Evolutionary conservation across 2,797 vertebrate genomes (phyloP).

Genomic region (Crypturellus tataupa): DNA sequence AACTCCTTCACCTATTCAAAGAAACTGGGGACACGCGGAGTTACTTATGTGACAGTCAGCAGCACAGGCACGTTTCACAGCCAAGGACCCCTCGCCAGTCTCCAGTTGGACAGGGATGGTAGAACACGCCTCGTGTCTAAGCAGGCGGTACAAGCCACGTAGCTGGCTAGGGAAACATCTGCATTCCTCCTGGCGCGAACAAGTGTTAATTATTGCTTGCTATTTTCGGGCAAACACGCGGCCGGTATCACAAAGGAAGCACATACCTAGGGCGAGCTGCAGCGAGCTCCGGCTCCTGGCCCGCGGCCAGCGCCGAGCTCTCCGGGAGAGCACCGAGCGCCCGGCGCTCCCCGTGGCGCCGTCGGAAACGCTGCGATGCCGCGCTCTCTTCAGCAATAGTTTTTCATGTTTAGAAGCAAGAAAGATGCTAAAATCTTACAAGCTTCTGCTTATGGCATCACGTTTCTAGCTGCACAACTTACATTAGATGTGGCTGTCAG

Average conservation of each 20-base stretch:
- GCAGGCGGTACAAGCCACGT: conserved; percentile 34
- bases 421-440: neutral
- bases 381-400: neutral
- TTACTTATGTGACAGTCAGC: neutral
- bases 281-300: conserved; percentile 64
- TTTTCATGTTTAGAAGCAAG: neutral
- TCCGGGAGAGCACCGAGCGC: conserved; percentile 42
- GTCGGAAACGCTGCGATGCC: conserved; percentile 2
- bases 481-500: neutral
- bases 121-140: neutral
- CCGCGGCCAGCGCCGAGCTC: conserved; percentile 1
- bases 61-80: neutral
- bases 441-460: neutral
- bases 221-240: conserved; percentile 65
- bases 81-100: neutral
- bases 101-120: neutral
- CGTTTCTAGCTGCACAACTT: neutral
- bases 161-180: conserved; percentile 54
- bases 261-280: conserved; percentile 56
- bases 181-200: conserved; percentile 61
- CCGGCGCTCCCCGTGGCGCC: conserved; percentile 38
- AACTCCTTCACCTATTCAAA: neutral
- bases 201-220: conserved; percentile 68
- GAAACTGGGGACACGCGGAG: neutral
- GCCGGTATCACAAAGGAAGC: conserved; percentile 74